These are phyloP conservation scores for Sisyra terminalis DNA, from an alignment of 2,888 invertebrate genomes.

Conservation along the genomic window DNA sequence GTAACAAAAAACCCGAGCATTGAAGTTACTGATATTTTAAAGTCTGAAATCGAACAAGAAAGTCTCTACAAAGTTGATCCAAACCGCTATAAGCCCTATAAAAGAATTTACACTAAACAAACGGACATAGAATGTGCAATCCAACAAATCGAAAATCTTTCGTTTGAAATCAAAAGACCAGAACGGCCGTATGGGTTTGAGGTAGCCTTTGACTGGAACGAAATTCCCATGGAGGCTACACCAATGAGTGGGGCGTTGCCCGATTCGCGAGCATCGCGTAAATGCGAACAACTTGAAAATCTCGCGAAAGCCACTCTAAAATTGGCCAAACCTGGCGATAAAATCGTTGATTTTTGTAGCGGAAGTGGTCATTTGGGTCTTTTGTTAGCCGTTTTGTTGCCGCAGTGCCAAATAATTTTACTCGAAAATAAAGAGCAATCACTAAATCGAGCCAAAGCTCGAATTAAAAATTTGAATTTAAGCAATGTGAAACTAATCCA, in stretches of 20 bases:
- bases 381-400: conserved; percentile 61
- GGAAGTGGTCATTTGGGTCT: conserved; percentile 90
- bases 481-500: conserved; percentile 66
- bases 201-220: conserved; percentile 44
- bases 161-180: conserved; percentile 24
- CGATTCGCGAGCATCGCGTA: conserved; percentile 49
- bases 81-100: conserved; percentile 55
- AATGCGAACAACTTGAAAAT: conserved; percentile 77
- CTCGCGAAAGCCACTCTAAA: conserved; percentile 58
- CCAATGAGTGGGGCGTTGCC: conserved; percentile 71
- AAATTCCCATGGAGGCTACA: conserved; percentile 55
- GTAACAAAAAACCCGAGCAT: neutral
- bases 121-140: conserved; percentile 51
- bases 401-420: conserved; percentile 60
- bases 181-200: conserved; percentile 26
- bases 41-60: conserved; percentile 36
- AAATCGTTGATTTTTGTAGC: conserved; percentile 86
- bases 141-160: conserved; percentile 28
- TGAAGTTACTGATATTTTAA: conserved; percentile 15
- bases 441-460: conserved; percentile 50
- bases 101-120: conserved; percentile 59
- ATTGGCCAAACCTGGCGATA: conserved; percentile 46
- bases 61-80: conserved; percentile 68
- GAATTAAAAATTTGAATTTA: conserved; percentile 48
- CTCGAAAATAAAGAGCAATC: conserved; percentile 89